Base-by-base conservation (phyloP, 1,140 invertebrate genomes). In the Lethocerus indicus region DNA sequence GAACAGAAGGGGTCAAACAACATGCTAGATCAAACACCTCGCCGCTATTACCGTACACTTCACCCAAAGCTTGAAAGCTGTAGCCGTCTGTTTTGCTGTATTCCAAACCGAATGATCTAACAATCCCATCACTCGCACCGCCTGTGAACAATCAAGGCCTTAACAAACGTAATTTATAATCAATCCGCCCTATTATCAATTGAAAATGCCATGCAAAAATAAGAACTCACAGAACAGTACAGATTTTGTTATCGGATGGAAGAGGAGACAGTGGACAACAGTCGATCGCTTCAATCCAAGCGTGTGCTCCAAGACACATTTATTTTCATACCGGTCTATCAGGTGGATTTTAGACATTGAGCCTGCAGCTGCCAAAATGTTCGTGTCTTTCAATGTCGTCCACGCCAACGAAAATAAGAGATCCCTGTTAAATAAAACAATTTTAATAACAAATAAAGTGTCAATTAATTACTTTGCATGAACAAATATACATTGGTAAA, bases 301-400 rank as follows among this genome's bases (percentile, higher is more conserved):
- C 4, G 27, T n/a, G 25, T 49, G 27, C 14, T 32, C 29, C 3
- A 42, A 28, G 13, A 42, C 16, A 24, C 48, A 49, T 9, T 3
- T 18, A 24, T 49, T 49, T 12, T 43, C 45, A n/a, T 49, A 51
- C 6, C 57, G 53, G 51, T 59, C 57, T 26, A 65, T 59, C 7
- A 67, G 50, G n/a, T 63, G 51, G 6, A 67, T 53, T 13, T 54
- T 58, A 41, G 55, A 53, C 20, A 57, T 56, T 21, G 56, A 54
- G 53, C 69, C 69, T 25, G 59, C 69, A 40, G 65, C 63, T 24
- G 67, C 71, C 26, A 72, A 50, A 29, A 71, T 64, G 50, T 67
- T 69, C 1, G 54, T 60, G 3, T 27, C 20, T 3, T 13, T 12
- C 12, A 51, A 9, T 28, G 29, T 36, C 21, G 41, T 37, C 49